These are phyloP conservation scores for Andrena dorsata DNA, from an alignment of 2,888 invertebrate species.

Conservation along the genomic window DNA sequence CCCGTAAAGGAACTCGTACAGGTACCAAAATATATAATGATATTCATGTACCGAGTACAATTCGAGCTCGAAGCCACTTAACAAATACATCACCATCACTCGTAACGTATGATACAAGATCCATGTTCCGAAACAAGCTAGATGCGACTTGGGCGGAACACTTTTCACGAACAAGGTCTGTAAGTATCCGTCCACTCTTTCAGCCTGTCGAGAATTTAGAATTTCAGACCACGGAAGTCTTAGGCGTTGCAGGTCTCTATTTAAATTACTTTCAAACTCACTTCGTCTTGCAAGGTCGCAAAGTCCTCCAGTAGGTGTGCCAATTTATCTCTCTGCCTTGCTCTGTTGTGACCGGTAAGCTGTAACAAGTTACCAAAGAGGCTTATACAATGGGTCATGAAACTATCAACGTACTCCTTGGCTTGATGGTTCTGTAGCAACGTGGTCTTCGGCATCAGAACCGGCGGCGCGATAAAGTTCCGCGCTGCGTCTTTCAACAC, in stretches of 20 bases:
- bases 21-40: slow-evolving; percentile 98
- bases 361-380: slow-evolving; percentile 95
- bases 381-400: slow-evolving; percentile 93
- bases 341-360: slow-evolving; percentile 97
- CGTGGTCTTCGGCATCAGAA: slow-evolving; percentile 91
- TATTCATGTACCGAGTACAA: slow-evolving; percentile 98
- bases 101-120: slow-evolving; percentile 96
- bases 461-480: slow-evolving; percentile 95
- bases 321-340: slow-evolving; percentile 97
- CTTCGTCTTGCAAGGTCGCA: slow-evolving; percentile 96
- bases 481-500: slow-evolving; percentile 94
- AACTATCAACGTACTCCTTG: slow-evolving; percentile 95
- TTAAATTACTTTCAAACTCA: slow-evolving; percentile 78
- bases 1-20: slow-evolving; percentile 97
- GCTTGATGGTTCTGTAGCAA: slow-evolving; percentile 90
- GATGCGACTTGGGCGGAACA: slow-evolving; percentile 90
- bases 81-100: slow-evolving; percentile 96
- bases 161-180: slow-evolving; percentile 89
- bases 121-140: slow-evolving; percentile 97
- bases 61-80: slow-evolving; percentile 97
- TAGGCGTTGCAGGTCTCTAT: slow-evolving; percentile 8
- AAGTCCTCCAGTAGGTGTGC: slow-evolving; percentile 96
- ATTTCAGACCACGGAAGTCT: slow-evolving; percentile 11
- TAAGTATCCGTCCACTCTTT: slow-evolving; percentile 94
- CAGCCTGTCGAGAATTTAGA: slow-evolving; percentile 88